Evolutionary conservation across 2,888 invertebrate species (phyloP).

Genomic region (Dromius quadrimaculatus): DNA sequence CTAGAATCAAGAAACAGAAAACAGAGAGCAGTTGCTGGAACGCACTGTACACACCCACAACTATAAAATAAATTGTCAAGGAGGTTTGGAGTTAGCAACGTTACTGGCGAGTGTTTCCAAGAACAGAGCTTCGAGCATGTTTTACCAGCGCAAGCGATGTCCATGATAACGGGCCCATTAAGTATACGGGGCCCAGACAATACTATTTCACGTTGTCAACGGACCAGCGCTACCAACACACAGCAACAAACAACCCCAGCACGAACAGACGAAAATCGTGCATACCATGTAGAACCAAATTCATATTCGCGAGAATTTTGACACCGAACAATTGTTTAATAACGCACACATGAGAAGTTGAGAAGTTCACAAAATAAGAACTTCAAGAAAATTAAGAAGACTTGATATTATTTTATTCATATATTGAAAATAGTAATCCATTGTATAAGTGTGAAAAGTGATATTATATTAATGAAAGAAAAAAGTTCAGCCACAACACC

Average conservation of each 20-base stretch:
- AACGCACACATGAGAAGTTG: too few relatives aligned
- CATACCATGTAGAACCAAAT: constrained; percentile 15
- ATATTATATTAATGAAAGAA: too few relatives aligned
- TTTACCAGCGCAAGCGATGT: constrained; percentile 59
- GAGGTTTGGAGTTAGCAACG: background rate
- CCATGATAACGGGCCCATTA: constrained; percentile 67
- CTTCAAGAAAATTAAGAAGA: too few relatives aligned
- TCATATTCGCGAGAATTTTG: constrained; percentile 14
- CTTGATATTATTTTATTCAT: too few relatives aligned
- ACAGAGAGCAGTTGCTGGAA: too few relatives aligned
- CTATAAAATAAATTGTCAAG: constrained; percentile 68
- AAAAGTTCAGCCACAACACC: too few relatives aligned
- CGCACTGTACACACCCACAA: constrained; percentile 62
- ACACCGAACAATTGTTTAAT: too few relatives aligned
- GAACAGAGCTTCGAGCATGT: constrained; percentile 50
- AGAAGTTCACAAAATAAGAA: too few relatives aligned
- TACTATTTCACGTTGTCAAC: constrained; percentile 68
- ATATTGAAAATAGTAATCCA: too few relatives aligned
- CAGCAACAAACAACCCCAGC: constrained; percentile 40
- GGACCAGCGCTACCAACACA: constrained; percentile 54
- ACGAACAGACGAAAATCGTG: background rate
- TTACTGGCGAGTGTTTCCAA: constrained; percentile 15
- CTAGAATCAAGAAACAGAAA: constrained; percentile 4
- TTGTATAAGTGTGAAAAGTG: too few relatives aligned
- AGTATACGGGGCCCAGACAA: constrained; percentile 66